Percentiles rank a stretch among this genome's conserved stretches.
phyloP scores from a whole-genome alignment of 2,113 vertebrate species.

The Chionodraco myersi region DNA sequence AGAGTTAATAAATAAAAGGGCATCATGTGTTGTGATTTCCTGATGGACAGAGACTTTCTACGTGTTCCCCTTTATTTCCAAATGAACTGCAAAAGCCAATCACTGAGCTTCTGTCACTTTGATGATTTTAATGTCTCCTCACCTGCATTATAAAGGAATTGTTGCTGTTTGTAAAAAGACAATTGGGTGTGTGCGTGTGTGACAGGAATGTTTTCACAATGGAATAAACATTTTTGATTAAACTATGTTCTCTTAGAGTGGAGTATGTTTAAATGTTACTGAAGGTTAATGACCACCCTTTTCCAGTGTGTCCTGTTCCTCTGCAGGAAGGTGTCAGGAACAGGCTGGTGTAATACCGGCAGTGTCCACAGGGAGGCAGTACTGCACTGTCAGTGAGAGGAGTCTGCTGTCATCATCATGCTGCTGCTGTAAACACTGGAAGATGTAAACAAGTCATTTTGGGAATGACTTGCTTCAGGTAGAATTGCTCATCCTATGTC shows the following conservation, averaged over 20 bases:
- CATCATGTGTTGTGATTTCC: constrained; percentile 27
- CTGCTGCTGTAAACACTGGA: too few species aligned
- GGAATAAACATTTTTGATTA: constrained; percentile 76
- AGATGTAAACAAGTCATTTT: background rate
- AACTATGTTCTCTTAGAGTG: background rate
- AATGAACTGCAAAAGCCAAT: constrained; percentile 77
- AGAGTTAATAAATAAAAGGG: constrained; percentile 20
- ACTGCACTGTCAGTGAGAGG: background rate
- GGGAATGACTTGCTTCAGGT: background rate
- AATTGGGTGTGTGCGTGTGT: constrained; percentile 37
- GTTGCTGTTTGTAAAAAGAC: constrained; percentile 73
- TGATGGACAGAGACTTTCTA: constrained; percentile 31
- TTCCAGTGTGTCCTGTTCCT: background rate
- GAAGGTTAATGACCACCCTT: background rate
- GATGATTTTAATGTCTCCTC: constrained; percentile 51
- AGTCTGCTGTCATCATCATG: background rate
- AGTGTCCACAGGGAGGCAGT: constrained; percentile 52
- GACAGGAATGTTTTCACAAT: constrained; percentile 69
- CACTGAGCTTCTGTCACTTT: constrained; percentile 71
- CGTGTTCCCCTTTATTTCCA: constrained; percentile 43
- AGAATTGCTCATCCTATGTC: background rate
- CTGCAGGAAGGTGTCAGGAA: background rate
- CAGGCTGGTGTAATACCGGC: constrained; percentile 1
- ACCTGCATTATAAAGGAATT: constrained; percentile 65
- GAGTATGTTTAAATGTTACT: background rate